Evolutionary conservation across 2,113 vertebrate species (phyloP).

Genomic region (Barnardius zonarius): DNA sequence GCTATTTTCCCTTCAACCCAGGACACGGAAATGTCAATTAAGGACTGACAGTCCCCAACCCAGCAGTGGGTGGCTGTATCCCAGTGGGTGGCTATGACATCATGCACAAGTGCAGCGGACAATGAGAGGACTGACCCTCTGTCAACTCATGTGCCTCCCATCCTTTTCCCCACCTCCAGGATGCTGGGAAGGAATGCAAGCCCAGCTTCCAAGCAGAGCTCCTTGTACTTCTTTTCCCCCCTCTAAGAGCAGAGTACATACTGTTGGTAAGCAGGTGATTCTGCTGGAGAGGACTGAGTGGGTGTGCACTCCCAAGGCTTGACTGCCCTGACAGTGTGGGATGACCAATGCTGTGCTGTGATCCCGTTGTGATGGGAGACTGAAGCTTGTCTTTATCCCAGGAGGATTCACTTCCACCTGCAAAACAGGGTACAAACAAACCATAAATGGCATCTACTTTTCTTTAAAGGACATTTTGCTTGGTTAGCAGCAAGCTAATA

Average conservation of each 20-base stretch:
- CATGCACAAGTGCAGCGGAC: not conserved
- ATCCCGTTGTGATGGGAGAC: slow-evolving; percentile 76
- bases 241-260: slow-evolving; percentile 61
- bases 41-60: not conserved
- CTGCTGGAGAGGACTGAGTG: slow-evolving; percentile 82
- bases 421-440: slow-evolving; percentile 34
- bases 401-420: slow-evolving; percentile 86
- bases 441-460: not conserved
- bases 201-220: not conserved
- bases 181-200: not conserved
- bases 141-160: fast-evolving
- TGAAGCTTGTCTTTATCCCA: slow-evolving; percentile 91
- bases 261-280: slow-evolving; percentile 86
- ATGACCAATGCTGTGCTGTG: slow-evolving; percentile 76
- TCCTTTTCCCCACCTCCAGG: fast-evolving
- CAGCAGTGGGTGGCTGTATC: not conserved
- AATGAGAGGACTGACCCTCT: not conserved
- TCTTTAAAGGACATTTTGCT: not conserved
- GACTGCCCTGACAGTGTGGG: slow-evolving; percentile 73
- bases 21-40: not conserved
- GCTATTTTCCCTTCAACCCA: not conserved
- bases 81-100: not conserved
- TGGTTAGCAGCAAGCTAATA: not conserved
- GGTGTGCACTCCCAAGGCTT: slow-evolving; percentile 72
- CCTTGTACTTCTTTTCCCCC: fast-evolving